A percentile compares a stretch with the other conserved stretches of the same genome.
Conservation (phyloP, 1,140 invertebrate genomes). For the Coelopa frigida region DNA sequence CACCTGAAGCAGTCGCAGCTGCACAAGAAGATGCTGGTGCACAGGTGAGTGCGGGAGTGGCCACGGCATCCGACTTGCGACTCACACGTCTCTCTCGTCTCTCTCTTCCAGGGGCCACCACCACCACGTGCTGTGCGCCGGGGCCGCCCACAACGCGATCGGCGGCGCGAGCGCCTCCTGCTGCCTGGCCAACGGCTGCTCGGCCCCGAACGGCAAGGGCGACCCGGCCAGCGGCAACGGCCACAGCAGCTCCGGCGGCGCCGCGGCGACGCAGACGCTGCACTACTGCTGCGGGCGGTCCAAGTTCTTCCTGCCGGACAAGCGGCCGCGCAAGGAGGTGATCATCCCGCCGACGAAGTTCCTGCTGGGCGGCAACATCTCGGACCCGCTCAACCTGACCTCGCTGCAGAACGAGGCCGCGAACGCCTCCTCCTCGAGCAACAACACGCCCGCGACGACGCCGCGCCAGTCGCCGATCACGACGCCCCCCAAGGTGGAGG, state of each 20-base stretch:
- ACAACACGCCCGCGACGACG: conserved; percentile 79
- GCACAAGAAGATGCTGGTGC: conserved; percentile 33
- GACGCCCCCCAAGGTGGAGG: conserved; percentile 74
- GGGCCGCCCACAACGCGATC: conserved; percentile 15
- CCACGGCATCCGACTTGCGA: no score
- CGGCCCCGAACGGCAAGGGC: conserved; percentile 19
- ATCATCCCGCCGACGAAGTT: conserved; percentile 85
- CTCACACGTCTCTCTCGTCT: not conserved
- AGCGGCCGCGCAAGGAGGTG: conserved; percentile 63
- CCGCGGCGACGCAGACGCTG: conserved; percentile 22
- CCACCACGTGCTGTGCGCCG: conserved; percentile 36
- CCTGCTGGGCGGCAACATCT: conserved; percentile 88
- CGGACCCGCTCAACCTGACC: conserved; percentile 89
- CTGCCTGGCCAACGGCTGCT: conserved; percentile 35
- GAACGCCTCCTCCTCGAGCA: conserved; percentile 76
- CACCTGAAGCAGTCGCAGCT: conserved; percentile 26
- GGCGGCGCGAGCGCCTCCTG: conserved; percentile 18
- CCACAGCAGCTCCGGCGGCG: conserved; percentile 21
- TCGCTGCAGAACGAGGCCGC: conserved; percentile 85
- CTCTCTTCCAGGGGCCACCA: conserved; percentile 20
- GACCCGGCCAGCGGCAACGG: conserved; percentile 29
- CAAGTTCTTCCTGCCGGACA: conserved; percentile 57
- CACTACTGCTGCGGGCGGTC: conserved; percentile 43
- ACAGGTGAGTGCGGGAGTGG: conserved; percentile 11
- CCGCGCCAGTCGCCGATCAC: conserved; percentile 80